Evolutionary conservation across 2,113 vertebrate species (phyloP).

Genomic region (Hirundichthys speculiger): DNA sequence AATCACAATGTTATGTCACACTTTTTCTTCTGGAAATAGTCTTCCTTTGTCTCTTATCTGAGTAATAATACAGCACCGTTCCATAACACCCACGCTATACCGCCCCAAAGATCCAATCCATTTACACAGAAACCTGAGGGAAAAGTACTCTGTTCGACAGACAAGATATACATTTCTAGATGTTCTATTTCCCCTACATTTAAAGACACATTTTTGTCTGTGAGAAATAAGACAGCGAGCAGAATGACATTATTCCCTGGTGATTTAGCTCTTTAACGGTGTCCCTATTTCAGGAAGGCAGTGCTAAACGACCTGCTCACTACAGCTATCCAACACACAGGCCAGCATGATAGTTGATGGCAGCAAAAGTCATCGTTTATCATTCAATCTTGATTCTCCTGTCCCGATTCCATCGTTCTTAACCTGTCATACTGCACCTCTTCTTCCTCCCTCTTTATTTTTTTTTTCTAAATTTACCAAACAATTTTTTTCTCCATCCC

Average conservation of each 20-base stretch:
- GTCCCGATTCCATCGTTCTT: conserved; percentile 39
- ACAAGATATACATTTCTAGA: conserved; percentile 15
- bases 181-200: conserved; percentile 11
- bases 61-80: conserved; percentile 43
- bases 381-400: conserved; percentile 44
- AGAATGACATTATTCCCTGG: conserved; percentile 54
- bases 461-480: conserved; percentile 25
- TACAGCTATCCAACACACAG: conserved; percentile 28
- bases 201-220: conserved; percentile 20
- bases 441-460: conserved; percentile 7
- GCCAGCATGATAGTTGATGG: conserved; percentile 38
- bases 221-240: conserved; percentile 11
- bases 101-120: conserved; percentile 53
- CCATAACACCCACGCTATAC: conserved; percentile 38
- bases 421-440: conserved; percentile 14
- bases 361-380: conserved; percentile 49
- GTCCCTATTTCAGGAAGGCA: conserved; percentile 51
- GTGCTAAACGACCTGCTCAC: conserved; percentile 58
- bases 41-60: conserved; percentile 18
- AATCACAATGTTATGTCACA: conserved; percentile 17
- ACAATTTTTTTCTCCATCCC: conserved; percentile 23
- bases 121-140: conserved; percentile 45
- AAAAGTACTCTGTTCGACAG: conserved; percentile 47
- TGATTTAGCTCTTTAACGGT: conserved; percentile 61
- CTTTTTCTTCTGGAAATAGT: conserved; percentile 4